Base-by-base conservation (phyloP, 2,797 vertebrate species). In the Myoxocephalus aenaeus region DNA sequence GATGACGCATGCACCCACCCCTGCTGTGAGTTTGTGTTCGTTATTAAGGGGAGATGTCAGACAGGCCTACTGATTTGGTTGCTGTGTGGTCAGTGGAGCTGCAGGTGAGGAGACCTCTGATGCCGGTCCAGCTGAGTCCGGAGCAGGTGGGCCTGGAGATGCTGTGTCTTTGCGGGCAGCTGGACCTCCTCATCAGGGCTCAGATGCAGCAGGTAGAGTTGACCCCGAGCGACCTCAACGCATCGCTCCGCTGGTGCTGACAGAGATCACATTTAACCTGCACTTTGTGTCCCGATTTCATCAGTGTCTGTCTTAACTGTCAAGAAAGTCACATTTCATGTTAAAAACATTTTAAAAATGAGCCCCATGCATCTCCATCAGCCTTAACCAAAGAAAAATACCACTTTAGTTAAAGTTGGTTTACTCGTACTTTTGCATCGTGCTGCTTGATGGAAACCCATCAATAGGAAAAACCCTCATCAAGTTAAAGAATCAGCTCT, bases 121-220 rank as follows among this genome's bases (percentile, higher is more conserved):
- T 93, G 92, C 94, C 95, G 0, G 75, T 96, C 70, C 94, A 92
- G 54, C 89, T 96, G 89, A 96, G 93, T 85, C 91, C 93, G 2
- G 94, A 96, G 79, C 96, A 96, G 90, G 95, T 96, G 87, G 95
- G 94, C 18, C 82, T 96, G 86, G 96, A 96, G 91, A 96, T 96
- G 94, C 65, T 96, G 85, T 95, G 94, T 82, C 93, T 96, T 1
- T 96, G 95, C 63, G 92, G 94, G 54, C 95, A 96, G 61, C 93
- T 96, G 87, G 95, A 96, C 88, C 93, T 96, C 27, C 92, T 96
- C 70, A 93, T 96, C 88, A 91, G 94, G 84, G 94, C 94, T 5
- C 95, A 96, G 92, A 95, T 95, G 84, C 93, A 95, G 77, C 94
- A 95, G 93, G 94, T 96, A 75, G 46, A 53, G 46, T 51, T 48